Evolutionary conservation across 2,888 invertebrate genomes (phyloP), one percentile per base, ranked within the genome.

Genomic region (Oxycera nigricornis): DNA sequence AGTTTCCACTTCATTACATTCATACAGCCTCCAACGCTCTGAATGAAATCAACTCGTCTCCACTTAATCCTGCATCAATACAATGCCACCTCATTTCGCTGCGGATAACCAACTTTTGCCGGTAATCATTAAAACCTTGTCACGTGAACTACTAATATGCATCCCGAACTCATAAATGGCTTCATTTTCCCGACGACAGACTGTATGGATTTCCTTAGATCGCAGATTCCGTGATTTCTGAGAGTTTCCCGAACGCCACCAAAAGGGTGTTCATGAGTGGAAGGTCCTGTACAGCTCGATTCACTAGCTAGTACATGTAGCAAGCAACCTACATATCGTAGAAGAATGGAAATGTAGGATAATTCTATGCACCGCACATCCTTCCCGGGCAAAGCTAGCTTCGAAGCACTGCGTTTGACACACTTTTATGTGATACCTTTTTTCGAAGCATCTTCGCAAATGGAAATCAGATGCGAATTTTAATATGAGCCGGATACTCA

Each of bases 121-220:
- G 6, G 59, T 59, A 11, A 28, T 59, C 59, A 59, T 59, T 59
- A 59, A 59, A 59, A 59, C 30, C 2, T 59, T 24, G 30, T 30
- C 30, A 28, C 28, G 59, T 59, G 59, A 59, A 17, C 17, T 59
- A 59, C 59, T 59, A 59, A 59, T 59, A 28, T 28, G 17, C 59
- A 59, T 59, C 30, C 30, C 30, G 30, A 59, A 59, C 30, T 11
- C 26, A 59, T 55, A 30, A 59, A 59, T 59, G 30, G 24, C 59
- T 59, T 28, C 59, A 59, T 59, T 59, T 59, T 59, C n/a, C 28
- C 59, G 9, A n/a, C n/a, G n/a, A 7, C 4, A 59, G 28, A 28
- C 28, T n/a, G 3, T 59, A 22, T n/a, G 59, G 30, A 59, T 59
- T 22, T 14, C 9, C 2, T 59, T 24, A 14, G 59, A 55, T 55